Conservation (phyloP, 2,797 vertebrate species). For the Cephalopachus bancanus region DNA sequence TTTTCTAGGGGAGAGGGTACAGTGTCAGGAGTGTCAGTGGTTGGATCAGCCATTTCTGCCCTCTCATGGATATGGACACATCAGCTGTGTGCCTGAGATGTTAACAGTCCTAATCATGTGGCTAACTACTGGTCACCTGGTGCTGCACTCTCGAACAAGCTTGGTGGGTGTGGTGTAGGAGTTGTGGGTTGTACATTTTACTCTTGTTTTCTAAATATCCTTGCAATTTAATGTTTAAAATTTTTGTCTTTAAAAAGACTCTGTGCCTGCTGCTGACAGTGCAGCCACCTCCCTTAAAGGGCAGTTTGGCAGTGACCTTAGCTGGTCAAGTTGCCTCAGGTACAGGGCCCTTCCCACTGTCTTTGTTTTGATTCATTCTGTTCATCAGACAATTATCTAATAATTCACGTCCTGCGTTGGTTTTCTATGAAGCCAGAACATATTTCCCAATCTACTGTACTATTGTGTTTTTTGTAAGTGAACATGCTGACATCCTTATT, state of each 20-base stretch:
- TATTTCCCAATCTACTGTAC: constrained; percentile 32
- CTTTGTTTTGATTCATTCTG: constrained; percentile 53
- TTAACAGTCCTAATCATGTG: not conserved
- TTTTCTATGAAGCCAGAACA: constrained; percentile 36
- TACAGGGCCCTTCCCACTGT: not conserved
- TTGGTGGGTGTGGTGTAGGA: not conserved
- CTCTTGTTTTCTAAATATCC: constrained; percentile 21
- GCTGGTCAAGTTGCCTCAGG: not conserved
- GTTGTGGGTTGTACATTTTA: not conserved
- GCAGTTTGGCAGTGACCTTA: not conserved
- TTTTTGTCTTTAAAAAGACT: not conserved
- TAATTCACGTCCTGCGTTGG: constrained; percentile 31
- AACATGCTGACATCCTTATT: not conserved
- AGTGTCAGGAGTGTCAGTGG: not conserved
- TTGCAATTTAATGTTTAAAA: not conserved
- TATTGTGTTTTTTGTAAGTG: constrained; percentile 19
- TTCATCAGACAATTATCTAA: not conserved
- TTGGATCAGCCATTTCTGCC: not conserved
- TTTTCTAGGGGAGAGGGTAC: not conserved
- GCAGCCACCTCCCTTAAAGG: not conserved
- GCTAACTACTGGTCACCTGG: not conserved
- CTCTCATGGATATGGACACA: not conserved
- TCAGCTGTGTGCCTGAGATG: not conserved
- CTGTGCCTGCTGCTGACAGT: not conserved
- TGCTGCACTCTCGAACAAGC: not conserved